Conservation (phyloP, 2,113 vertebrate species). For the Girardinichthys multiradiatus region DNA sequence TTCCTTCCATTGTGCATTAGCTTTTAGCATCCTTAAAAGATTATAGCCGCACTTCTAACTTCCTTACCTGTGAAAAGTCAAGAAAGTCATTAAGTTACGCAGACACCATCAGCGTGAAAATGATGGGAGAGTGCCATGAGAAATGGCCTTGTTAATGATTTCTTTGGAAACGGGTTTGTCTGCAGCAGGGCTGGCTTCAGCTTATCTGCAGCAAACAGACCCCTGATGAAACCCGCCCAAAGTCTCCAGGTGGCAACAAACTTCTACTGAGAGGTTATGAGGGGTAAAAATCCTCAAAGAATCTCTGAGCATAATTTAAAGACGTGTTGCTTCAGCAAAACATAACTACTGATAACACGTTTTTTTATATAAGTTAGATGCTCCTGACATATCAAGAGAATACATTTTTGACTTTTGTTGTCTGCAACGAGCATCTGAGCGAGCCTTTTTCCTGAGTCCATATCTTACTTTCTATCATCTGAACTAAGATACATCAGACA, state of each 20-base stretch:
- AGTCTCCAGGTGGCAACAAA: conserved; percentile 52
- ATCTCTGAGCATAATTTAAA: not conserved
- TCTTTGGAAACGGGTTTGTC: conserved; percentile 54
- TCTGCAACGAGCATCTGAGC: too few relatives aligned
- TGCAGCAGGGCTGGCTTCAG: conserved; percentile 36
- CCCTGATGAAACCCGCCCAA: conserved; percentile 39
- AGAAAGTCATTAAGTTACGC: conserved; percentile 70
- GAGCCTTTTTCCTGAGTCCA: too few relatives aligned
- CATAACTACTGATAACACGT: not conserved
- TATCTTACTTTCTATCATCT: not conserved
- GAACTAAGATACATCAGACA: not conserved
- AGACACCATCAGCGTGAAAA: conserved; percentile 50
- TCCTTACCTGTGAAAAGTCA: conserved; percentile 65
- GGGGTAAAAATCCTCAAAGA: conserved; percentile 18
- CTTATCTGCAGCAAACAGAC: conserved; percentile 73
- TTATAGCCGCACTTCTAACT: conserved; percentile 52
- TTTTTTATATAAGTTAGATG: not conserved
- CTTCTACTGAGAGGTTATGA: conserved; percentile 41
- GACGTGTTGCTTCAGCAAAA: not conserved
- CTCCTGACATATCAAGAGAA: not conserved
- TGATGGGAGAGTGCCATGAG: conserved; percentile 58
- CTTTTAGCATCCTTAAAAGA: conserved; percentile 64
- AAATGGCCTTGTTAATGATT: conserved; percentile 72
- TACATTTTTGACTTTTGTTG: not conserved
- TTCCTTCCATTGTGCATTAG: conserved; percentile 44